Percentiles rank a stretch among this genome's conserved stretches.
Evolutionary conservation across 1,140 invertebrate genomes (phyloP).

Genomic region (Pseudobourletiella spinata): DNA sequence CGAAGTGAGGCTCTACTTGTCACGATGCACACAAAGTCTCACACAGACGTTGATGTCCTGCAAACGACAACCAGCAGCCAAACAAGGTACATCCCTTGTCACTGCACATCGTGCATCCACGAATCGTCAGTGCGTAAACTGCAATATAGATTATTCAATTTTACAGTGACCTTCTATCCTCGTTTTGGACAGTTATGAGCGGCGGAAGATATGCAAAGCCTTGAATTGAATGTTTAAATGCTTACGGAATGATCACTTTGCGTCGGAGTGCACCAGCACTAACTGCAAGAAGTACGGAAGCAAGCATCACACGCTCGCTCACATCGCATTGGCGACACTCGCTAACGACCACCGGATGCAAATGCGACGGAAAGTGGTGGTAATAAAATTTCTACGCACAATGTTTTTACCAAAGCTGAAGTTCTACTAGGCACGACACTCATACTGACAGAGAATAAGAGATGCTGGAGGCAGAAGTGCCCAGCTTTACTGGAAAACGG

Average conservation of each 20-base stretch:
- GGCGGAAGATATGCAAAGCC: background rate
- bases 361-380: too few relatives aligned
- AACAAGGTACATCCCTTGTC: background rate
- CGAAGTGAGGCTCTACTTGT: background rate
- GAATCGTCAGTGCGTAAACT: background rate
- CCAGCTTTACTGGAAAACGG: background rate
- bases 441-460: background rate
- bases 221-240: constrained; percentile 7
- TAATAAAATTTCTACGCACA: background rate
- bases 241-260: background rate
- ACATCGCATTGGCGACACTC: background rate
- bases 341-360: too few relatives aligned
- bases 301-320: background rate
- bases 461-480: background rate
- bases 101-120: background rate
- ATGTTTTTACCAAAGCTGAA: background rate
- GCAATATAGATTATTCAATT: background rate
- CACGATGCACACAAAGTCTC: background rate
- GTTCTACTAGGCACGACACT: background rate
- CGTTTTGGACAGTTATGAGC: background rate
- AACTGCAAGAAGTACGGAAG: background rate
- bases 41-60: background rate
- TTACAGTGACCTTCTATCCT: background rate
- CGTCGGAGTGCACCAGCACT: background rate
- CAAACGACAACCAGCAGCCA: background rate